phyloP scores from a whole-genome alignment of 2,888 invertebrate genomes.

The Apamea epomidion region DNA sequence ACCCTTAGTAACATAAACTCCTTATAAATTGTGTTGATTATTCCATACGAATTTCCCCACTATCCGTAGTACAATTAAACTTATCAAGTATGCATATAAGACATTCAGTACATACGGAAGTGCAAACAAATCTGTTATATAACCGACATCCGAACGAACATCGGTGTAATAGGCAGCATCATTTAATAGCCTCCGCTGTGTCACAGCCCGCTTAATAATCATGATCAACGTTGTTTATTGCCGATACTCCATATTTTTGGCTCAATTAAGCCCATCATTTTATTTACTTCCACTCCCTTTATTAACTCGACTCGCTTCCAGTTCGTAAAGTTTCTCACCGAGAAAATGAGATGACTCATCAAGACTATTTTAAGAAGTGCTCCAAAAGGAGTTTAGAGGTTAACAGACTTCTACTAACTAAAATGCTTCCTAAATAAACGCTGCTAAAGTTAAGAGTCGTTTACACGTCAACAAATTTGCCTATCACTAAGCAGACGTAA shows the following conservation, averaged over 20 bases:
- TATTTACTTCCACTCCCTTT: conserved; percentile 51
- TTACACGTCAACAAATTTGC: too few species aligned
- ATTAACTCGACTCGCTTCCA: conserved; percentile 38
- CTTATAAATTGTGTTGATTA: neutral
- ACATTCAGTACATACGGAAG: neutral
- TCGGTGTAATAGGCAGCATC: conserved; percentile 71
- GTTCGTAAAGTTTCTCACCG: conserved; percentile 14
- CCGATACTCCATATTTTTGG: conserved; percentile 68
- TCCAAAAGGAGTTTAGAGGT: neutral
- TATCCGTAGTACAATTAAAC: neutral
- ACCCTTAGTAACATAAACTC: too few species aligned
- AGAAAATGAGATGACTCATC: conserved; percentile 36
- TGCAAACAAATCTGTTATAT: neutral
- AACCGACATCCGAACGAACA: conserved; percentile 31
- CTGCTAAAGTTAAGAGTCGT: neutral
- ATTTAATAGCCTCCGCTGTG: conserved; percentile 76
- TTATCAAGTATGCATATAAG: neutral
- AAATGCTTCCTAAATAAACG: neutral
- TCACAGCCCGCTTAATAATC: conserved; percentile 77
- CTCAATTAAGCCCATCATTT: conserved; percentile 66
- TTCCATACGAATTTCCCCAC: too few species aligned
- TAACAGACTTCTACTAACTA: neutral
- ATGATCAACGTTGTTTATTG: conserved; percentile 75
- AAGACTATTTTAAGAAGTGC: conserved; percentile 12
- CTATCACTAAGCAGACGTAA: too few species aligned